Evolutionary conservation across 1,140 invertebrate species (phyloP), one percentile per base, ranked within the genome.

Genomic region (Drosophila navojoa): DNA sequence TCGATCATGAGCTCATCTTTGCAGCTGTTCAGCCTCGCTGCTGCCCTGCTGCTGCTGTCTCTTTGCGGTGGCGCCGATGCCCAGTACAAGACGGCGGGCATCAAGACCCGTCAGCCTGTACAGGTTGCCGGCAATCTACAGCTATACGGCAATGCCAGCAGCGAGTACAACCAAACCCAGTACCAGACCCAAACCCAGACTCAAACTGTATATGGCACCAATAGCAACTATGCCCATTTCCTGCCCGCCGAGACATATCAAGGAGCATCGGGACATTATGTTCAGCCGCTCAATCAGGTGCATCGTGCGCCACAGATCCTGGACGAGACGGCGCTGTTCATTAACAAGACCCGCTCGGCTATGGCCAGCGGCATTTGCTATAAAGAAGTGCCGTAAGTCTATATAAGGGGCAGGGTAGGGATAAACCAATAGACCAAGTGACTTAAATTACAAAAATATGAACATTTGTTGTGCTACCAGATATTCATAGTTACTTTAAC

Each of bases 371-470:
- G 94, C 27, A 91, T 94, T 2, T 94, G 94, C 69, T 93, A 92
- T 61, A 92, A 92, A 44, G 93, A 94, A 93, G 93, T 94, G 3
- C 93, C 93, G 94, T 94, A 92, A 93, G 94, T 94, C 29, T 35
- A 35, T 35, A 35, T 27, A n/a, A 35, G 42, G 22, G 7, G n/a
- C 11, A 13, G 11, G 35, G 35, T 13, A 13, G 35, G 11, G 35
- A 6, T 32, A 32, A 4, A 5, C 19, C 2, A 22, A 22, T 22
- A 2, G 19, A 22, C 19, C 19, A 22, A 29, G 27, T 29, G 6
- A 29, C 27, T 5, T n/a, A n/a, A n/a, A n/a, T n/a, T n/a, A n/a
- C n/a, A n/a, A n/a, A n/a, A n/a, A n/a, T n/a, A n/a, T n/a, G n/a
- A n/a, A n/a, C n/a, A n/a, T n/a, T n/a, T n/a, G n/a, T n/a, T n/a